phyloP scores from a whole-genome alignment of 2,113 vertebrate genomes.

The Oriolus oriolus region DNA sequence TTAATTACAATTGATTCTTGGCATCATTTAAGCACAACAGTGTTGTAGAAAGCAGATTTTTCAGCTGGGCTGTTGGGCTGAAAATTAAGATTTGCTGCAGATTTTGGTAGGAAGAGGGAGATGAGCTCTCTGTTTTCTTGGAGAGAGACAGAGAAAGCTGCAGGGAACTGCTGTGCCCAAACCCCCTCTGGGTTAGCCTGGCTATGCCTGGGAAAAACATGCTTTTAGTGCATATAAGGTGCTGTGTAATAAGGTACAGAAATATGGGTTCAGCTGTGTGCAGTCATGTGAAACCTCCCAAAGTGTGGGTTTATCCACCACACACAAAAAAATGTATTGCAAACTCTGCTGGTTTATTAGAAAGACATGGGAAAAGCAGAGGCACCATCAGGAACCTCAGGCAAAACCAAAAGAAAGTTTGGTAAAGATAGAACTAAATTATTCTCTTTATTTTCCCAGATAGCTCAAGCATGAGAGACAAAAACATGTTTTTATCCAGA shows the following conservation, averaged over 20 bases:
- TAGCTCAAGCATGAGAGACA: not conserved
- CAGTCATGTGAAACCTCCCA: not conserved
- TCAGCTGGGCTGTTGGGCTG: not conserved
- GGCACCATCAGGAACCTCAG: not conserved
- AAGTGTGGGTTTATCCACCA: not conserved
- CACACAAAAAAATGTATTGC: not conserved
- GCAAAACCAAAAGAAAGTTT: not conserved
- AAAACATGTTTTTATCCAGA: not conserved
- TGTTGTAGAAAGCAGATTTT: not conserved
- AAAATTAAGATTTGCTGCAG: not conserved
- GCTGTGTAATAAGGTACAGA: not conserved
- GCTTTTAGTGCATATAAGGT: not conserved
- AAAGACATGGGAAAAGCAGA: not conserved
- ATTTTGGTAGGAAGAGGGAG: not conserved
- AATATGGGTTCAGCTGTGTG: not conserved
- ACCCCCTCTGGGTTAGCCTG: not conserved
- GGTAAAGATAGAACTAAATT: not conserved
- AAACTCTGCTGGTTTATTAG: not conserved
- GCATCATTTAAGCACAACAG: not conserved
- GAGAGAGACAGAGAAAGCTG: not conserved
- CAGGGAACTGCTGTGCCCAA: not conserved
- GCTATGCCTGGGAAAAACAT: too few species aligned
- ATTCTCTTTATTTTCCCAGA: not conserved
- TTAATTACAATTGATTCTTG: not conserved
- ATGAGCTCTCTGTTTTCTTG: not conserved